phyloP scores from a whole-genome alignment of 2,888 invertebrate species.

The Lepidochrysops patricia region DNA sequence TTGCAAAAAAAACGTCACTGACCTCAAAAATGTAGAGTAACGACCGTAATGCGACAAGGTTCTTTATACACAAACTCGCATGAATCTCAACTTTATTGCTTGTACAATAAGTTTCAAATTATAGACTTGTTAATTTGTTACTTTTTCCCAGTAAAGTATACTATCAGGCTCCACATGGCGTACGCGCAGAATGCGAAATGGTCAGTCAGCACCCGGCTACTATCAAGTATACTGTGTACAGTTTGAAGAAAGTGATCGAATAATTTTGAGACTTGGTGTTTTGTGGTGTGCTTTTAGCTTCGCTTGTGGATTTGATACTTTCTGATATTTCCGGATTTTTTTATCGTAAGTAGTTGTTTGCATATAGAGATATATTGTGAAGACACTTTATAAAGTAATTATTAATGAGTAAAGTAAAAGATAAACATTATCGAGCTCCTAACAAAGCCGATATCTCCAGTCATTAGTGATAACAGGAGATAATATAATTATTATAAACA shows the following conservation, averaged over 20 bases:
- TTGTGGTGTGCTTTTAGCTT: not conserved
- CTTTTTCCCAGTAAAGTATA: constrained; percentile 20
- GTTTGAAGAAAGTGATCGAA: not conserved
- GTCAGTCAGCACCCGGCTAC: constrained; percentile 13
- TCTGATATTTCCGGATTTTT: not conserved
- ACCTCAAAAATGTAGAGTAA: constrained; percentile 48
- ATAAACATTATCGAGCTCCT: not conserved
- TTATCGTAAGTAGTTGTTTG: not conserved
- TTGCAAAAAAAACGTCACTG: constrained; percentile 64
- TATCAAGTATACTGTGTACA: not conserved
- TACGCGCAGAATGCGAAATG: constrained; percentile 10
- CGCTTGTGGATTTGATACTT: not conserved
- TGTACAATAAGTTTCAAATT: constrained; percentile 22
- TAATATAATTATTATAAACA: not conserved
- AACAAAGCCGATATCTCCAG: not conserved
- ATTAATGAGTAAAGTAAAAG: not conserved
- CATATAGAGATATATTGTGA: not conserved
- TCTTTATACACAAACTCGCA: constrained; percentile 16
- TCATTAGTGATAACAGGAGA: not conserved
- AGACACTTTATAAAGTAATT: not conserved
- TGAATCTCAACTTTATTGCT: constrained; percentile 22
- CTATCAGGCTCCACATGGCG: constrained; percentile 17
- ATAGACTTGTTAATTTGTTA: constrained; percentile 26
- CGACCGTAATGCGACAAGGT: constrained; percentile 32
- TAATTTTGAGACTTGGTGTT: not conserved